Evolutionary conservation across 1,140 invertebrate species (phyloP), one percentile per base, ranked within the genome.

Genomic region (Monomorium pharaonis): DNA sequence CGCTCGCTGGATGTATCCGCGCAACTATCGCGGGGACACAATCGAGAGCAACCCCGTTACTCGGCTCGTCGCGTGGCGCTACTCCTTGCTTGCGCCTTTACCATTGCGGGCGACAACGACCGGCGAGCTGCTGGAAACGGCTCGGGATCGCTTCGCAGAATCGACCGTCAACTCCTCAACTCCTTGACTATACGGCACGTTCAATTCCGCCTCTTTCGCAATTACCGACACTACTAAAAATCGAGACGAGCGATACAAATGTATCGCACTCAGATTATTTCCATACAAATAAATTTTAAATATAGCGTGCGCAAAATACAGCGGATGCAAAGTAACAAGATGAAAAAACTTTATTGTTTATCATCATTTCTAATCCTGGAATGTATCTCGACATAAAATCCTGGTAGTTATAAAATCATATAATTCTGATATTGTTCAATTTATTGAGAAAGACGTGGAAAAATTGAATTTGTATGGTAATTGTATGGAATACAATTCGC

Each of bases 1-100:
- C 42, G 30, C 37, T 24, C n/a, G 37, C 63, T 18, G 42, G 37
- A 9, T 67, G 56, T 49, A 62, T 42, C 33, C 5, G 37, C 18
- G 42, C 27, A 51, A 83, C 27, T 47, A 74, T 72, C 81, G 65
- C 76, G 63, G 76, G 44, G 56, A 85, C 86, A 85, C 86, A 76
- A 70, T 76, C 70, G 49, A 21, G 72, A 78, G 24, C 54, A 77
- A 72, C 70, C 56, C 84, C 77, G 76, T 89, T 89, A 88, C 77
- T 51, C 47, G 47, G 24, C 37, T 65, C 62, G 37, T 49, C 62
- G 47, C 62, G 56, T 42, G 62, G 42, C 58, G 21, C 18, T 80
- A 37, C 21, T 81, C 30, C 76, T 69, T 37, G 33, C 76, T 69
- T 37, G 33, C 33, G 21, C 37, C 51, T 81, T 70, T 42, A 72